Conservation (phyloP, 1,140 invertebrate genomes). For the Calliopsis andreniformis region DNA sequence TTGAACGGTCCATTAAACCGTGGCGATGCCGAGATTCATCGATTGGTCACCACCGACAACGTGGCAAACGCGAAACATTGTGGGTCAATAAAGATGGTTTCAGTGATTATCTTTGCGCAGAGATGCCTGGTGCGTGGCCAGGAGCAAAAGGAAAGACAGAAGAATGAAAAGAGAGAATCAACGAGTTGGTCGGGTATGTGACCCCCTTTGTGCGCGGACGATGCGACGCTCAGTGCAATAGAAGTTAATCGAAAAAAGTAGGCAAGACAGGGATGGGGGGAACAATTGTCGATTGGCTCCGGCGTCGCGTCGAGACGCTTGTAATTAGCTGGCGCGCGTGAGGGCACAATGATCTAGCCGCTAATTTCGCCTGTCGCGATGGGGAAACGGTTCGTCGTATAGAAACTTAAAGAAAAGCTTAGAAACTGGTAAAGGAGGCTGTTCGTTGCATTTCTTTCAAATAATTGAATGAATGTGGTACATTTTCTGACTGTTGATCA, state of each 20-base stretch:
- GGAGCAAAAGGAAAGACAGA: neutral
- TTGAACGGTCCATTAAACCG: neutral
- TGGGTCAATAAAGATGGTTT: conserved; percentile 28
- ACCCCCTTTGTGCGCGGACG: conserved; percentile 39
- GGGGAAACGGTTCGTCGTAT: neutral
- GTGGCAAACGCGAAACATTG: conserved; percentile 30
- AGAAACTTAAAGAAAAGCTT: conserved; percentile 4
- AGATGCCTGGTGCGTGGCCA: neutral
- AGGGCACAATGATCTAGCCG: conserved; percentile 34
- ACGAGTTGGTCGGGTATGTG: conserved; percentile 33
- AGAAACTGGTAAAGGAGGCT: too few species aligned
- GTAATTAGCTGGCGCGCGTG: conserved; percentile 26
- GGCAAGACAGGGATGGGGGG: conserved; percentile 21
- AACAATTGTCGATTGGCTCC: conserved; percentile 25
- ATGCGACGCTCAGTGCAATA: conserved; percentile 29
- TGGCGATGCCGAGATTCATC: neutral
- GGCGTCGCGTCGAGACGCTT: conserved; percentile 44
- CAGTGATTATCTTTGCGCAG: neutral
- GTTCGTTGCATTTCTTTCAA: neutral
- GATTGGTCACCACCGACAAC: conserved; percentile 1
- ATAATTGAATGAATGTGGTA: too few species aligned
- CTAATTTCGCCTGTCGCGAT: conserved; percentile 41
- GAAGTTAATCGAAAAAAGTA: conserved; percentile 49
- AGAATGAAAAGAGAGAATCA: neutral
- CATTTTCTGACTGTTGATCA: too few species aligned